Base-by-base conservation (phyloP, 2,888 invertebrate species). In the Sericinus montela region DNA sequence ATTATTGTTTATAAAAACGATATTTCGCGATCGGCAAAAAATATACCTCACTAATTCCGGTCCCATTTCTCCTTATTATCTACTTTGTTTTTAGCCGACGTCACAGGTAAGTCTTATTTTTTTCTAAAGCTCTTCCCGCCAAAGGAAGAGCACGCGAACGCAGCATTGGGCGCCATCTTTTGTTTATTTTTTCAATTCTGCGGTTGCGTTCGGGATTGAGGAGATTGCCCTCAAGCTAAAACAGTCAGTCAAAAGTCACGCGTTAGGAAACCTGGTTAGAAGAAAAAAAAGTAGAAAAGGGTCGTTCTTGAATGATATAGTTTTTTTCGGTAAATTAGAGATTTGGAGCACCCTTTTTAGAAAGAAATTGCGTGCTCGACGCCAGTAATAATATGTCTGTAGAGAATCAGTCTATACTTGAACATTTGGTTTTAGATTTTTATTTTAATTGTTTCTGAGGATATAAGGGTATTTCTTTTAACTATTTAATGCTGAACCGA, bases 211-310 rank as follows among this genome's bases (percentile, higher is more conserved):
- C 67, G 66, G 72, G 65, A 76, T 80, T 25, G 25, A 82, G 83
- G 66, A 70, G 60, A 76, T 60, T 55, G 80, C 87, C 83, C 65
- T 39, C 68, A 69, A 76, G 86, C 75, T 68, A 69, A 72, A 79
- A 76, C 83, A 86, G 87, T 87, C 87, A 87, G 79, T 87, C 87
- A 86, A 87, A 82, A 87, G 85, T 87, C 87, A 87, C 85, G 87
- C 85, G 80, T 74, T 65, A 68, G 60, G 60, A 62, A 60, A 62
- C 54, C 50, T 50, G 50, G 45, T 50, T 41, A 54, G 45, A 63
- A 59, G 64, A 60, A 61, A 60, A 66, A 67, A 78, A 78, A 80
- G 72, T 63, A 69, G 68, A 68, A 74, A 80, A 79, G 75, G 76
- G 68, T 70, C 70, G 62, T 47, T 61, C 62, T 60, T 75, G 79